A percentile compares a stretch with the other conserved stretches of the same genome.
Conservation (phyloP, 2,888 invertebrate species). For the Noctua pronuba region DNA sequence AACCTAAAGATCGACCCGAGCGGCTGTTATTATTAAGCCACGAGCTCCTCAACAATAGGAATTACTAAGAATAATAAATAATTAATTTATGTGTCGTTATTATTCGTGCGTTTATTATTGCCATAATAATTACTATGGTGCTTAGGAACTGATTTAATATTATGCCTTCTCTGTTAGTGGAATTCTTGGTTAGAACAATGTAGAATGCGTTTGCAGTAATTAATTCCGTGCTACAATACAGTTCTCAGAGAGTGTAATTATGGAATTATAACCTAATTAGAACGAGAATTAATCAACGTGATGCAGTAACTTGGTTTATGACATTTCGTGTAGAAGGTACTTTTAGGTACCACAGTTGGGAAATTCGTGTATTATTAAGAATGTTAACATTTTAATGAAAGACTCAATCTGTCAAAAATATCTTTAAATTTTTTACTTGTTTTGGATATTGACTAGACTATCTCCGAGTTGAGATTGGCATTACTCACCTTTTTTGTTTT, state of each 20-base stretch:
- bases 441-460: not conserved
- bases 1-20: too few species aligned
- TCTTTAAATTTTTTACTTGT: not conserved
- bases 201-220: slow-evolving; percentile 53
- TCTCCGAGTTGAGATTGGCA: not conserved
- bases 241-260: slow-evolving; percentile 30
- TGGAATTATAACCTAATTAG: slow-evolving; percentile 39
- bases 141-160: slow-evolving; percentile 17
- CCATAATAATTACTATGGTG: not conserved
- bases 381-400: not conserved
- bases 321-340: not conserved
- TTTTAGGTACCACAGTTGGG: not conserved
- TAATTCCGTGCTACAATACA: slow-evolving; percentile 48
- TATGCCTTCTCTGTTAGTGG: slow-evolving; percentile 16
- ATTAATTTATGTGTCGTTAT: not conserved
- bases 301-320: slow-evolving; percentile 22
- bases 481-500: too few species aligned
- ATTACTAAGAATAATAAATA: not conserved
- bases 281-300: slow-evolving; percentile 17
- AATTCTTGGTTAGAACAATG: slow-evolving; percentile 48
- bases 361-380: not conserved
- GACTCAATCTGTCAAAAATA: not conserved
- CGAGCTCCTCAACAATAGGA: too few species aligned
- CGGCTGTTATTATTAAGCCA: too few species aligned
- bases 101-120: not conserved